Percentiles rank a stretch among this genome's conserved stretches.
Conservation (phyloP, 2,888 invertebrate species). For the Dicycla oo region DNA sequence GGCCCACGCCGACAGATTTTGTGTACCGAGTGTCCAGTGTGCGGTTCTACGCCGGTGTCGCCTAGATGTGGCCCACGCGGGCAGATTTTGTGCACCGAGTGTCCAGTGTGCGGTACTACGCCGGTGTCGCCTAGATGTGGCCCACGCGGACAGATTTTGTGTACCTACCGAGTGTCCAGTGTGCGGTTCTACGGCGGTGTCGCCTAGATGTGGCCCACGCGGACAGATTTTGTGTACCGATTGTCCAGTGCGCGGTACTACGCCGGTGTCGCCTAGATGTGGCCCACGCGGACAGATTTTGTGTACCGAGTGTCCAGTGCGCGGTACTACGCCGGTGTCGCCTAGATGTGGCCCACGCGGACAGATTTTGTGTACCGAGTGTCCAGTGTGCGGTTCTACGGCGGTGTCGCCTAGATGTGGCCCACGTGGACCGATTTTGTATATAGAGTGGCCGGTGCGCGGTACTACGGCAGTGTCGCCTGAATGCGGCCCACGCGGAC, state of each 20-base stretch:
- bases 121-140: constrained; percentile 41
- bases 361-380: constrained; percentile 30
- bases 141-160: too few species aligned
- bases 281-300: too few species aligned
- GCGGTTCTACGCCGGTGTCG: constrained; percentile 26
- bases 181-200: constrained; percentile 28
- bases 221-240: constrained; percentile 30
- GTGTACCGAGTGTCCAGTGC: constrained; percentile 23
- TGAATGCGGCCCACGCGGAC: constrained; percentile 47
- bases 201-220: constrained; percentile 41
- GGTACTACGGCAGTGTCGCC: constrained; percentile 30
- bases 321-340: constrained; percentile 28
- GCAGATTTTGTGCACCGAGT: constrained; percentile 30
- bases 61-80: constrained; percentile 44
- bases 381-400: constrained; percentile 17
- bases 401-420: constrained; percentile 41
- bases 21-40: constrained; percentile 22
- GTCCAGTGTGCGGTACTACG: constrained; percentile 18
- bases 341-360: constrained; percentile 44
- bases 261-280: constrained; percentile 38
- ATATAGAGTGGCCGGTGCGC: constrained; percentile 18
- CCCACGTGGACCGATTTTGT: too few species aligned
- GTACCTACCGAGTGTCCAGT: constrained; percentile 15
- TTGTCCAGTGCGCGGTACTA: constrained; percentile 20
- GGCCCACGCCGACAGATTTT: too few species aligned